phyloP scores from a whole-genome alignment of 2,113 vertebrate species.

The Myrmecophaga tridactyla region DNA sequence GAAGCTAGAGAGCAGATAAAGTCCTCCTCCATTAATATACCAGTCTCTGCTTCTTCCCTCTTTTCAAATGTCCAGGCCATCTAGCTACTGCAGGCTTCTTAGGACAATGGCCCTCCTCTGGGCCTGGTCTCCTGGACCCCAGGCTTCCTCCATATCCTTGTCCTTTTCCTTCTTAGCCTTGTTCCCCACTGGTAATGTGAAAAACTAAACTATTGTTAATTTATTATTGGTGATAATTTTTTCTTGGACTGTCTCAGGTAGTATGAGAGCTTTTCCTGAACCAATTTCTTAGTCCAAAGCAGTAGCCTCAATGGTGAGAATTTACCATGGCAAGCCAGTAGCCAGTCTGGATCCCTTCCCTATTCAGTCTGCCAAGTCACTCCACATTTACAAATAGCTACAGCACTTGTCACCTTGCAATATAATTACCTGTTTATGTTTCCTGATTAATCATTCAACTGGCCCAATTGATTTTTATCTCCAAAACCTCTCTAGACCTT shows the following conservation, averaged over 20 bases:
- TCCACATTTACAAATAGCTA: background rate
- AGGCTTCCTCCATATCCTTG: background rate
- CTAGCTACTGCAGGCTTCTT: background rate
- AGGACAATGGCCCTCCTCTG: background rate
- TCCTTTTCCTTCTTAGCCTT: background rate
- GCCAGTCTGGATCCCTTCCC: background rate
- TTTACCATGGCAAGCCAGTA: background rate
- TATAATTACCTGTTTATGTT: background rate
- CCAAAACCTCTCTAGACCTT: background rate
- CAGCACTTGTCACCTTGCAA: background rate
- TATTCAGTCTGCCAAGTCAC: background rate
- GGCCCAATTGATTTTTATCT: background rate
- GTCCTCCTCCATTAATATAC: background rate
- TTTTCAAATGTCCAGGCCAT: background rate
- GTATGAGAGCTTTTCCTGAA: background rate
- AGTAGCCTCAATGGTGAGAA: background rate
- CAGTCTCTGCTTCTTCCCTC: background rate
- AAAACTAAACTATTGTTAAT: background rate
- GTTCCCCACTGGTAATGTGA: background rate
- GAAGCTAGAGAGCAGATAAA: background rate
- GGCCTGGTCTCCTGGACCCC: background rate
- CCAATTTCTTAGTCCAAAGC: background rate
- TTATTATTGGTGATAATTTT: background rate
- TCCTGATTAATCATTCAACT: background rate
- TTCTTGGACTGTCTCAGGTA: background rate